Evolutionary conservation across 2,113 vertebrate genomes (phyloP), one percentile per base, ranked within the genome.

Genomic region (Hippotragus niger): DNA sequence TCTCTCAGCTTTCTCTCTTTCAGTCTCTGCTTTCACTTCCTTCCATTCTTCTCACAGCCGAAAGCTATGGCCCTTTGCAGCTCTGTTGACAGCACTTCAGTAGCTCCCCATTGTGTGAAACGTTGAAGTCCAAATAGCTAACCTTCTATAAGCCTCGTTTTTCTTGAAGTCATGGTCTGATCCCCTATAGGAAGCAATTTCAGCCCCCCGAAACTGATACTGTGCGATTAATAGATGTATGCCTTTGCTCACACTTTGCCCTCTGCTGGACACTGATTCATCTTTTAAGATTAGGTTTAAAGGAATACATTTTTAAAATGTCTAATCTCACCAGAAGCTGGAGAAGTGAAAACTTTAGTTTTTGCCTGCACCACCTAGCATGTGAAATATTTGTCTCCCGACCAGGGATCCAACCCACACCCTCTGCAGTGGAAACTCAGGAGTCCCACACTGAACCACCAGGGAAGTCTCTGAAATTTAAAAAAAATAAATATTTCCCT

Each of bases 211-310:
- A 92, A 95, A 29, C 29, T 78, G 57, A 10, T 33, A 15, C 76
- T 31, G 9, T n/a, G 40, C 25, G 10, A 29, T 60, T 53, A 83
- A 90, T 36, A 81, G 10, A 84, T 84, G 74, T 71, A 50, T 74
- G 74, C n/a, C 9, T 94, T 93, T 91, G 33, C 14, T 93, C 83
- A 74, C 6, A 27, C 8, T 52, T 84, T 74, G n/a, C 45, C 45
- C 47, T 90, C 85, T 90, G 74, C 12, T 33, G 15, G 92, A 27
- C 50, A 93, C 43, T 33, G 45, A 88, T 29, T 88, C 62, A 33
- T 81, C 45, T 93, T 88, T 78, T 80, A 58, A 90, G 71, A 60
- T 67, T 45, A 84, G 55, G 43, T 96, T 93, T 52, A 96, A 97
- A 84, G 45, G 58, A 55, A 62, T 50, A 19, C 36, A 76, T 94